These are phyloP conservation scores for Melolontha melolontha DNA, from an alignment of 2,888 invertebrate species.

Conservation along the genomic window DNA sequence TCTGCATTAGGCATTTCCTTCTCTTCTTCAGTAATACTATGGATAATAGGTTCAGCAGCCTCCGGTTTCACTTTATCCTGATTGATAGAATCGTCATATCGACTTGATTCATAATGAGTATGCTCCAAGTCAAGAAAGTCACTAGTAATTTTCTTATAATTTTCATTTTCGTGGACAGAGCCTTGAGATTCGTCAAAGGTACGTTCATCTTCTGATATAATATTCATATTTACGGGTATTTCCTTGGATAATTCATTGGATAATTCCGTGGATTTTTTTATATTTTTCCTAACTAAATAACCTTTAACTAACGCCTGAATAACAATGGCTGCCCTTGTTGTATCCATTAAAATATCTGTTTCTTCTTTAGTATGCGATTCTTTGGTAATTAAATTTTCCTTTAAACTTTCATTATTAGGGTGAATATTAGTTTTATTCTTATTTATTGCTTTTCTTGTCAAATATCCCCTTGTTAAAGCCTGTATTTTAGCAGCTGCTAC, in stretches of 20 bases:
- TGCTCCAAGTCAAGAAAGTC: slow-evolving; percentile 22
- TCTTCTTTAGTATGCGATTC: too few species aligned
- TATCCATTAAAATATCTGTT: not conserved
- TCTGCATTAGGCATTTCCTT: not conserved
- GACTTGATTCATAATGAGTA: slow-evolving; percentile 24
- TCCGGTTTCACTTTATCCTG: not conserved
- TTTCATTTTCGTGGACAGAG: not conserved
- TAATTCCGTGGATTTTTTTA: slow-evolving; percentile 7
- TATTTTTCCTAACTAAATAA: slow-evolving; percentile 44
- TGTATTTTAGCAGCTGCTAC: slow-evolving; percentile 76
- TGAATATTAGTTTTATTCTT: not conserved
- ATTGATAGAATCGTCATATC: slow-evolving; percentile 7
- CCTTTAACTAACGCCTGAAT: slow-evolving; percentile 52
- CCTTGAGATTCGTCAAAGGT: not conserved
- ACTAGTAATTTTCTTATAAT: slow-evolving; percentile 13
- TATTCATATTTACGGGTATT: not conserved
- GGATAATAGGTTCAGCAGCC: not conserved
- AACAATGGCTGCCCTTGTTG: slow-evolving; percentile 45
- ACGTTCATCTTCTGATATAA: not conserved
- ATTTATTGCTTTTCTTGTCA: slow-evolving; percentile 64
- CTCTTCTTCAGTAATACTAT: not conserved
- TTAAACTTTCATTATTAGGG: too few species aligned
- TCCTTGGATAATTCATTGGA: slow-evolving; percentile 27
- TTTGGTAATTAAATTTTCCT: too few species aligned
- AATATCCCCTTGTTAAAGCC: slow-evolving; percentile 74